Percentiles rank a stretch among this genome's conserved stretches.
phyloP scores from a whole-genome alignment of 2,888 invertebrate species.

The Leptarthrus brevirostris region DNA sequence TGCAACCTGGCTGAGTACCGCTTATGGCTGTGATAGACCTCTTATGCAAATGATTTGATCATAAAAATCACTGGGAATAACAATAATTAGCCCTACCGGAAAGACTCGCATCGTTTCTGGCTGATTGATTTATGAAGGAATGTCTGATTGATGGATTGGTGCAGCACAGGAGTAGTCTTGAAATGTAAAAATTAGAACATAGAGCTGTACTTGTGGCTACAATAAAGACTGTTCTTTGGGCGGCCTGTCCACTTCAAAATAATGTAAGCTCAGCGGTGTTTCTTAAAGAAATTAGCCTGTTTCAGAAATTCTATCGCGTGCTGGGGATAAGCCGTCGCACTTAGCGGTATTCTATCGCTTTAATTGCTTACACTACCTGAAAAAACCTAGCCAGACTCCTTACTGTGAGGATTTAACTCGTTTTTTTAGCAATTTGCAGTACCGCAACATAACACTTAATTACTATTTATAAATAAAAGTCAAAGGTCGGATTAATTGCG shows the following conservation, averaged over 20 bases:
- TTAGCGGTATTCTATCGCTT: constrained; percentile 26
- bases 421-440: constrained; percentile 3
- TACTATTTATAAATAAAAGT: neutral
- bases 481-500: constrained; percentile 9
- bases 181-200: too few species aligned
- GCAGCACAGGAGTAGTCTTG: constrained; percentile 11
- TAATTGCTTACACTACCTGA: neutral
- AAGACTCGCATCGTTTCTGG: constrained; percentile 14
- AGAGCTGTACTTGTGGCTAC: too few species aligned
- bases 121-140: constrained; percentile 40
- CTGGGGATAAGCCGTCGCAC: constrained; percentile 4
- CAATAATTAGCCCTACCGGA: constrained; percentile 39
- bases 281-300: constrained; percentile 16
- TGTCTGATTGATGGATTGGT: constrained; percentile 31
- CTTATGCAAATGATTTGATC: constrained; percentile 35
- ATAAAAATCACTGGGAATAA: constrained; percentile 41
- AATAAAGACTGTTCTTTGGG: neutral
- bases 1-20: neutral
- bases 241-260: constrained; percentile 9
- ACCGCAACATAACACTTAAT: neutral
- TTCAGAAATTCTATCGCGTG: constrained; percentile 17
- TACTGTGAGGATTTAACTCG: constrained; percentile 7
- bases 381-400: neutral
- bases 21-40: neutral
- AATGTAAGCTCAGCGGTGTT: neutral